phyloP scores from a whole-genome alignment of 1,140 invertebrate species.

The Panagrolaimus sp. region DNA sequence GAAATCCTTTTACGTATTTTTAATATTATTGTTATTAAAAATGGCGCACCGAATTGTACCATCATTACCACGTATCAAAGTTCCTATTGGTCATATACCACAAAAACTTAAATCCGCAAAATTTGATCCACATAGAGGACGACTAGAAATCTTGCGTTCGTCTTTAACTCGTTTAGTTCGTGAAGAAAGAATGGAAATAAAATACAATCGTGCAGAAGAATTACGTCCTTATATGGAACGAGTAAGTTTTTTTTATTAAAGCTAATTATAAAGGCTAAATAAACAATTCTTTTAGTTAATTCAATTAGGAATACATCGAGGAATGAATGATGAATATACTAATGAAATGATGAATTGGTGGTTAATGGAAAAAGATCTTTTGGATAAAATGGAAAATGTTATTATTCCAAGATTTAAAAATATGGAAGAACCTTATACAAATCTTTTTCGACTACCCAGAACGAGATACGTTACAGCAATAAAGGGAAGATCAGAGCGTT shows the following conservation, averaged over 20 bases:
- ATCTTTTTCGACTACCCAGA: conserved; percentile 37
- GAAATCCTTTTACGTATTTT: no score
- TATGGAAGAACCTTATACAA: conserved; percentile 38
- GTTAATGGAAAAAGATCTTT: conserved; percentile 42
- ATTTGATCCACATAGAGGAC: conserved; percentile 22
- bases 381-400: conserved; percentile 41
- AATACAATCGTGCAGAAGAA: conserved; percentile 47
- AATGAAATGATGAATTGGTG: conserved; percentile 54
- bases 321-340: conserved; percentile 46
- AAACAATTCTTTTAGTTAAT: conserved; percentile 43
- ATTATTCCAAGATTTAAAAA: conserved; percentile 40
- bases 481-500: conserved; percentile 27
- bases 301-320: conserved; percentile 49
- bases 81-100: conserved; percentile 45
- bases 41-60: conserved; percentile 16
- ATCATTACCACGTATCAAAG: conserved; percentile 43
- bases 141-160: conserved; percentile 39
- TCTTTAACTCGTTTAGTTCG: conserved; percentile 48
- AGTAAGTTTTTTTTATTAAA: conserved; percentile 30
- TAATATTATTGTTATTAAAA: no score
- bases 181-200: conserved; percentile 47
- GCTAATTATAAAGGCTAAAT: no score
- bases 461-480: conserved; percentile 22
- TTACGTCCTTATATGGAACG: conserved; percentile 44
- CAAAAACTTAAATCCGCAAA: conserved; percentile 42